phyloP scores from a whole-genome alignment of 2,888 invertebrate species.

The Glyphotaelius pellucidus region DNA sequence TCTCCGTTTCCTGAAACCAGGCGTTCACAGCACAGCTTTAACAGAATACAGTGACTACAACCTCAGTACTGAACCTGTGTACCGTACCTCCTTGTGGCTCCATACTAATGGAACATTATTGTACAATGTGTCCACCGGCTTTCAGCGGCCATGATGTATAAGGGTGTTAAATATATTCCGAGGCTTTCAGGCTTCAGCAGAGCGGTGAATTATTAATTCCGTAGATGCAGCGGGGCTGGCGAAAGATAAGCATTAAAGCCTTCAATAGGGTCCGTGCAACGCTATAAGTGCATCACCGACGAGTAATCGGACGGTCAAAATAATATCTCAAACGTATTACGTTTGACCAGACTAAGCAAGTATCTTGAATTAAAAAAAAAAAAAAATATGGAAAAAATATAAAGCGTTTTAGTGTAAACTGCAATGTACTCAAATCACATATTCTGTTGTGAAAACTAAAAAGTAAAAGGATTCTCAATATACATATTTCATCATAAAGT shows the following conservation, averaged over 20 bases:
- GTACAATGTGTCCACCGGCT: slow-evolving; percentile 16
- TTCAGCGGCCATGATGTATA: slow-evolving; percentile 5
- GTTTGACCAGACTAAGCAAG: neutral
- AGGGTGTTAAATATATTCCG: slow-evolving; percentile 33
- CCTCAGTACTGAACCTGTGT: neutral
- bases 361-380: too few relatives aligned
- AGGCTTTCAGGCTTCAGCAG: slow-evolving; percentile 42
- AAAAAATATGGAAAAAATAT: neutral
- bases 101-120: slow-evolving; percentile 18
- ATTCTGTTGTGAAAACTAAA: too few relatives aligned
- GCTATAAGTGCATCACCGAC: neutral
- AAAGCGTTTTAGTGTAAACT: too few relatives aligned
- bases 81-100: neutral
- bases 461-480: too few relatives aligned
- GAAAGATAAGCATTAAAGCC: neutral
- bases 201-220: slow-evolving; percentile 37
- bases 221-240: slow-evolving; percentile 25
- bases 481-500: too few relatives aligned
- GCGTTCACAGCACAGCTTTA: neutral
- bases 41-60: neutral
- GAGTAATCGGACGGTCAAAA: neutral
- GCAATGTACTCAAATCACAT: too few relatives aligned
- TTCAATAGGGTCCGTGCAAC: neutral
- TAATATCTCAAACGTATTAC: neutral
- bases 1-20: slow-evolving; percentile 31